Conservation (phyloP, 1,140 invertebrate genomes). For the Drosophila kurseongensis region DNA sequence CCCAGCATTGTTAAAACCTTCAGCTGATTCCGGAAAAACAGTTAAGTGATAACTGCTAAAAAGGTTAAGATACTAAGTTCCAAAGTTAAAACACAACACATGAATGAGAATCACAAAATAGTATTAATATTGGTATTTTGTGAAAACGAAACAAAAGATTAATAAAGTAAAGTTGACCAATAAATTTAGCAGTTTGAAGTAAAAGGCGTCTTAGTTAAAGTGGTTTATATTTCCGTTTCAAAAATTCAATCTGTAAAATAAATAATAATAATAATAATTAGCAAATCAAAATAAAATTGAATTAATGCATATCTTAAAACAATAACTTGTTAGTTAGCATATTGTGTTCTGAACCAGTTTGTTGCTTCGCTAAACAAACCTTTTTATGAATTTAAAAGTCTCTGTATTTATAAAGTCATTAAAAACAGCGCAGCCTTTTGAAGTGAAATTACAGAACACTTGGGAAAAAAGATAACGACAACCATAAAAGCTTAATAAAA, state of each 20-base stretch:
- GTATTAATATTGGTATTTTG: too few relatives aligned
- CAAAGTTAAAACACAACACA: background rate
- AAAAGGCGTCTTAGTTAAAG: too few relatives aligned
- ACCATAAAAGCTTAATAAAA: background rate
- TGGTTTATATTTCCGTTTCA: too few relatives aligned
- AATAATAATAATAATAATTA: too few relatives aligned
- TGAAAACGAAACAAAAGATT: too few relatives aligned
- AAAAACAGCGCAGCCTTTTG: slow-evolving; percentile 2
- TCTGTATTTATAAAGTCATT: slow-evolving; percentile 2
- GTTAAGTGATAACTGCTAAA: slow-evolving; percentile 6
- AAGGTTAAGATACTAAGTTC: background rate
- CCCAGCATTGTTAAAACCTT: background rate
- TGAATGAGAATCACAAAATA: too few relatives aligned
- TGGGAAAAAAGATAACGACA: background rate
- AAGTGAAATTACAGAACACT: background rate
- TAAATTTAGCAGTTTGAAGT: too few relatives aligned
- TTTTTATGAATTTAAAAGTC: slow-evolving; percentile 7
- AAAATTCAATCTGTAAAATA: too few relatives aligned
- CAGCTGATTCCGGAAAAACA: slow-evolving; percentile 4
- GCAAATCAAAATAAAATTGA: too few relatives aligned
- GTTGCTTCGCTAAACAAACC: background rate
- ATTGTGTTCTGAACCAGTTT: slow-evolving; percentile 26
- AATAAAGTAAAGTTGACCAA: too few relatives aligned
- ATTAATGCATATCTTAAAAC: too few relatives aligned
- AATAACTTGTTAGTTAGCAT: too few relatives aligned